These are phyloP conservation scores for Paragorgia papillata DNA, from an alignment of 92 coral and sea anemone genomes.

Conservation along the genomic window DNA sequence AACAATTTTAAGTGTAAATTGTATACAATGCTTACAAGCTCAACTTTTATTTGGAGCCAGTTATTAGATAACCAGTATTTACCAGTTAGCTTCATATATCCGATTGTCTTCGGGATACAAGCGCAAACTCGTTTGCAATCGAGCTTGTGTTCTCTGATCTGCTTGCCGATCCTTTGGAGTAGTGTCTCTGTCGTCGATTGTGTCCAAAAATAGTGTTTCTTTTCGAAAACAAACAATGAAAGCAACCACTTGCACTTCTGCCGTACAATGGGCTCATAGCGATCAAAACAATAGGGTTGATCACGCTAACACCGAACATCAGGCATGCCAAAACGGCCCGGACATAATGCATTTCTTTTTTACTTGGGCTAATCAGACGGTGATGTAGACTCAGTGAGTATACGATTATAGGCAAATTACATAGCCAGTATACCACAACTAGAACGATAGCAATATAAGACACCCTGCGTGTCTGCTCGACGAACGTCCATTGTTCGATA, in stretches of 20 bases:
- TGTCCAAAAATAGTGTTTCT: background rate
- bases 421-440: conserved; percentile 20
- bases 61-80: too few species aligned
- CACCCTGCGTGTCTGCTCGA: conserved; percentile 36
- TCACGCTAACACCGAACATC: conserved; percentile 15
- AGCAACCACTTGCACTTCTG: background rate
- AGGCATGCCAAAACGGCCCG: conserved; percentile 7
- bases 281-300: conserved; percentile 31
- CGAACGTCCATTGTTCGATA: conserved; percentile 31
- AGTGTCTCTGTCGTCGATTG: background rate
- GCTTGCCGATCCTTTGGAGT: background rate
- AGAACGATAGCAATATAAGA: conserved; percentile 29
- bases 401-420: conserved; percentile 35
- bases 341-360: background rate
- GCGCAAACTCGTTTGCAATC: conserved; percentile 25
- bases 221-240: background rate
- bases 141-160: conserved; percentile 17
- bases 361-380: conserved; percentile 3
- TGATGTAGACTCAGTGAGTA: background rate
- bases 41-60: too few species aligned
- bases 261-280: conserved; percentile 40
- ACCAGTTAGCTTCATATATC: background rate
- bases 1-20: too few species aligned
- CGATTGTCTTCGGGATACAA: background rate
- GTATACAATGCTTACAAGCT: too few species aligned